phyloP scores from a whole-genome alignment of 2,113 vertebrate species.

The Drymodes brunneopygia region DNA sequence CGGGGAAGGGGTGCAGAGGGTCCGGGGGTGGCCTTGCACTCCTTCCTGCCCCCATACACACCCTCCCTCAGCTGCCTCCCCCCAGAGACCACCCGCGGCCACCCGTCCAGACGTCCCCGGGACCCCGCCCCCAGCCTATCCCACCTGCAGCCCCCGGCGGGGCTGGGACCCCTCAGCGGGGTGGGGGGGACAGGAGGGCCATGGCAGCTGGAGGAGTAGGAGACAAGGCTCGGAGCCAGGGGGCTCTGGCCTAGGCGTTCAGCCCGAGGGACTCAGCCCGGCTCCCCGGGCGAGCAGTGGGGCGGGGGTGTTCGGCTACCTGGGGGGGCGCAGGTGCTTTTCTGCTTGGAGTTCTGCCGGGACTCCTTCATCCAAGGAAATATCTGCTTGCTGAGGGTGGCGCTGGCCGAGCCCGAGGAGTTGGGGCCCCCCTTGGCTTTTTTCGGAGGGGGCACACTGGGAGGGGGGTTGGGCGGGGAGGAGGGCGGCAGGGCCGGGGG shows the following conservation, averaged over 20 bases:
- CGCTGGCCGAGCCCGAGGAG: slow-evolving; percentile 75
- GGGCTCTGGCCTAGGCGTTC: neutral
- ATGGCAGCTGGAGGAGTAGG: neutral
- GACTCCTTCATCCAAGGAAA: slow-evolving; percentile 99
- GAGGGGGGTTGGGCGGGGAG: slow-evolving; percentile 86
- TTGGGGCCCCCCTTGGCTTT: slow-evolving; percentile 85
- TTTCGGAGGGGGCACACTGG: slow-evolving; percentile 84
- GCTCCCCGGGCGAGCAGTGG: neutral
- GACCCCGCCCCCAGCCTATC: neutral
- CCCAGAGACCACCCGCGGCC: neutral
- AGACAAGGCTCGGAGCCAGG: neutral
- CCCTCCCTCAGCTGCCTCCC: neutral
- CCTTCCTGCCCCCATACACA: neutral
- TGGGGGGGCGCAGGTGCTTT: slow-evolving; percentile 86
- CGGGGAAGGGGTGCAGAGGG: neutral
- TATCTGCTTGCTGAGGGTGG: slow-evolving; percentile 93
- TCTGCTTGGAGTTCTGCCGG: slow-evolving; percentile 94
- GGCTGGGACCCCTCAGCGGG: neutral
- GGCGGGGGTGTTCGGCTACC: slow-evolving; percentile 71
- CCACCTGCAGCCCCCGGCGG: neutral
- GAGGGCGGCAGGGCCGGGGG: slow-evolving; percentile 84
- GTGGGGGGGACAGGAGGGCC: rapidly evolving
- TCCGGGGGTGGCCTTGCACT: neutral
- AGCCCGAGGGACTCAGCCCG: neutral
- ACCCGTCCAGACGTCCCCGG: neutral